phyloP scores from a whole-genome alignment of 2,113 vertebrate genomes.

The Pristiophorus japonicus region DNA sequence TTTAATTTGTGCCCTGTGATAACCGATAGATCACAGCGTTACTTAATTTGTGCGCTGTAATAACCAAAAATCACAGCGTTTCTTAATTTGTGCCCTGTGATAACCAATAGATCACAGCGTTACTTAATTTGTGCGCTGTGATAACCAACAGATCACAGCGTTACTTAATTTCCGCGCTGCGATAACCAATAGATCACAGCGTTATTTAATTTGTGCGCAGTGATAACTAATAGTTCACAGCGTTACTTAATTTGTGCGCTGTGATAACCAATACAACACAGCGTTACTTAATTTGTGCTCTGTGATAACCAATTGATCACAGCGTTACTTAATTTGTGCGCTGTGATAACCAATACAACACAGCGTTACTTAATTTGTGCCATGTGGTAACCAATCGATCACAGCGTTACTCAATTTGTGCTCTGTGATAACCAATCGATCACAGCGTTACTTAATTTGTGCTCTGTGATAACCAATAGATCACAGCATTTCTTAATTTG shows the following conservation, averaged over 20 bases:
- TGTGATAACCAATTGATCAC: not conserved
- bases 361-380: not conserved
- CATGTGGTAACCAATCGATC: not conserved
- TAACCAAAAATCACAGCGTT: not conserved
- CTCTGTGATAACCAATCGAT: not conserved
- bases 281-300: conserved; percentile 12
- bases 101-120: not conserved
- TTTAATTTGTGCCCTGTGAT: not conserved
- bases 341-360: not conserved
- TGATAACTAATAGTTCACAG: not conserved
- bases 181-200: not conserved
- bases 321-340: conserved; percentile 23
- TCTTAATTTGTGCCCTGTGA: conserved; percentile 5
- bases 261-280: not conserved
- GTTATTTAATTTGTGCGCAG: not conserved
- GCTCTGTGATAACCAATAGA: not conserved
- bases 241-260: conserved; percentile 13
- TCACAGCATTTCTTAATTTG: conserved; percentile 11
- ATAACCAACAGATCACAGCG: not conserved
- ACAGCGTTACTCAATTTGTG: not conserved
- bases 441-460: conserved; percentile 10
- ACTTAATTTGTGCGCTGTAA: not conserved
- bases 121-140: conserved; percentile 5
- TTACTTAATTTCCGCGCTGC: conserved; percentile 5
- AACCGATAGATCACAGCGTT: not conserved